Conservation (phyloP, 2,113 vertebrate species). For the Noctilio leporinus region DNA sequence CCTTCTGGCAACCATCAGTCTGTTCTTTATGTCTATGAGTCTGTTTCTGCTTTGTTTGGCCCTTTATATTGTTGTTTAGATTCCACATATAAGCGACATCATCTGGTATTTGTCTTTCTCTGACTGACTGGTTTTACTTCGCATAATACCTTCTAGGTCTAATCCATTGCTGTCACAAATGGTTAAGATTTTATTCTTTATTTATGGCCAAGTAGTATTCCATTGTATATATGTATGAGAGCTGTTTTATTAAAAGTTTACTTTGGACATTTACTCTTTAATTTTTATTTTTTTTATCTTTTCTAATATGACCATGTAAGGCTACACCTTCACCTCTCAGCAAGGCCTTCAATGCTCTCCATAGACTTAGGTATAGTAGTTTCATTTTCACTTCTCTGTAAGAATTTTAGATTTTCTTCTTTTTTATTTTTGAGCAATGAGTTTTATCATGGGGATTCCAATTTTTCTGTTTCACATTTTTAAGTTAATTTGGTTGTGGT, state of each 20-base stretch:
- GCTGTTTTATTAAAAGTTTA: background rate
- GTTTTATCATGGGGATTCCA: background rate
- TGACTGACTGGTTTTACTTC: background rate
- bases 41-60: background rate
- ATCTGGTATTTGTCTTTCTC: background rate
- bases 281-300: background rate
- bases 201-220: background rate
- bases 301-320: background rate
- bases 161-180: background rate
- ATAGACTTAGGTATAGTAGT: background rate
- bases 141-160: background rate
- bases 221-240: background rate
- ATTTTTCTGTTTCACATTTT: background rate
- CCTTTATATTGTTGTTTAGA: background rate
- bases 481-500: background rate
- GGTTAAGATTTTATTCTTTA: background rate
- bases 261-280: background rate
- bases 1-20: background rate
- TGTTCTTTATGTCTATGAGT: background rate
- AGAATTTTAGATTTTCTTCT: background rate
- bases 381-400: background rate
- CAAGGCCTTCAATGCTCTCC: background rate
- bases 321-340: background rate
- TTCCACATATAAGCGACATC: background rate
- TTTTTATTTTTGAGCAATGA: background rate